Base-by-base conservation (phyloP, 92 coral and sea anemone species). In the Metridium senile region DNA sequence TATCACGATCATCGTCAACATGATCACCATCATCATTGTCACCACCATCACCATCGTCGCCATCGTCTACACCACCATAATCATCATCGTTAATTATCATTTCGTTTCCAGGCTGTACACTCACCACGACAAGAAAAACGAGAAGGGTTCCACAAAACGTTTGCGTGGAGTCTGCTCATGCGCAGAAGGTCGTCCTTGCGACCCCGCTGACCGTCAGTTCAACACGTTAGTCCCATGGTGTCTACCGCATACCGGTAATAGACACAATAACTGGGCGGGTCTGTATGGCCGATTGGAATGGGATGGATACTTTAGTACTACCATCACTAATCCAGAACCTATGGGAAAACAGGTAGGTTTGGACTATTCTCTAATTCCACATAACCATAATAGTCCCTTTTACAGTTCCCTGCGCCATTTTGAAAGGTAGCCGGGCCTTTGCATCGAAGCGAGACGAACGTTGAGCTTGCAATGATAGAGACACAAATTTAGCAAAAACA, bases 231-330 rank as follows among this genome's bases (percentile, higher is more conserved):
- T 95, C 18, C 99, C 99, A 20, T 95, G 99, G 99, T 95, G 99
- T 71, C 92, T 95, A 43, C 99, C 99, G n/a, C 99, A 95, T 77
- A 95, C 99, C 46, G 99, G 99, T 39, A 95, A 95, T 75, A 78
- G 99, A 49, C 99, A 95, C 78, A 95, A 95, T 56, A 88, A 95
- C 62, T 95, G 99, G 99, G 97, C 99, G 39, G 99, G 99, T 29
- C 83, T 95, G 62, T 95, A 95, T 59, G 99, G 99, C 11, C 86
- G 99, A 20, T 93, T 95, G 63, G 99, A 95, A 68, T 95, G 99
- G 99, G 97, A 95, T 70, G 99, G 99, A 26, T 95, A 78, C 77
- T 95, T 95, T 62, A 95, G 99, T 78, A 95, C 99, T 13, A 95
- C 99, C 53, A 89, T 95, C 72, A 95, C 99, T 52, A 95, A 95